Conservation (phyloP, 2,797 vertebrate genomes). For the Pseudomugil gertrudae region DNA sequence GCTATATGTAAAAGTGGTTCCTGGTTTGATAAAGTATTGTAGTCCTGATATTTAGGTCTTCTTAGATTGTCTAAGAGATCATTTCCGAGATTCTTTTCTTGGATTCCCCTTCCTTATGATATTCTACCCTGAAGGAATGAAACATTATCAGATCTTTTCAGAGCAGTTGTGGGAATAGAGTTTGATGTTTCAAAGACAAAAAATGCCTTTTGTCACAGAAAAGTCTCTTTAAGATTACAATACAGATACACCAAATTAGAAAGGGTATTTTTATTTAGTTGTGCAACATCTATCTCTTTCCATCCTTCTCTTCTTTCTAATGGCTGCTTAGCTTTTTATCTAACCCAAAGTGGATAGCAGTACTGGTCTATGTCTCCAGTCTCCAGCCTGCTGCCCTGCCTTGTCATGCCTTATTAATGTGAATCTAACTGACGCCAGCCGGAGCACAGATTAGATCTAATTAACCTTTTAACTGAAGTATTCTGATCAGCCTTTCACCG, state of each 20-base stretch:
- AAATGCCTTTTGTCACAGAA: slow-evolving; percentile 45
- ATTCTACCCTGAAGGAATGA: slow-evolving; percentile 65
- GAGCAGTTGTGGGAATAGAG: slow-evolving; percentile 53
- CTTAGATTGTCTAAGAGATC: slow-evolving; percentile 62
- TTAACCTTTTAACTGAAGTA: slow-evolving; percentile 80
- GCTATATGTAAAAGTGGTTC: slow-evolving; percentile 8
- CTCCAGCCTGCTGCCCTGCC: slow-evolving; percentile 47
- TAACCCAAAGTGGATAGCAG: slow-evolving; percentile 53
- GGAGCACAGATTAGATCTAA: slow-evolving; percentile 75
- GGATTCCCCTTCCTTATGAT: slow-evolving; percentile 56
- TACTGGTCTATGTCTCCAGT: slow-evolving; percentile 48
- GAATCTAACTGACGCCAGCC: slow-evolving; percentile 35
- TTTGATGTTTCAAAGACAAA: slow-evolving; percentile 66
- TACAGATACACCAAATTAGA: slow-evolving; percentile 58
- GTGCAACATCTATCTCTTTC: slow-evolving; percentile 23
- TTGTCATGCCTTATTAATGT: slow-evolving; percentile 80
- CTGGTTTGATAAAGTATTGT: slow-evolving; percentile 4
- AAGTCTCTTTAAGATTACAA: slow-evolving; percentile 55
- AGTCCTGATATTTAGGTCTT: slow-evolving; percentile 37
- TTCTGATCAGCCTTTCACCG: slow-evolving; percentile 61
- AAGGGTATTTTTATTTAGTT: slow-evolving; percentile 52
- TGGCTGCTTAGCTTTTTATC: slow-evolving; percentile 71
- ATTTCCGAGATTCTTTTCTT: slow-evolving; percentile 61
- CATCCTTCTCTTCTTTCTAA: slow-evolving; percentile 36
- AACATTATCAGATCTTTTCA: slow-evolving; percentile 68